Base-by-base conservation (phyloP, 2,888 invertebrate species). In the Blastobasis adustella region DNA sequence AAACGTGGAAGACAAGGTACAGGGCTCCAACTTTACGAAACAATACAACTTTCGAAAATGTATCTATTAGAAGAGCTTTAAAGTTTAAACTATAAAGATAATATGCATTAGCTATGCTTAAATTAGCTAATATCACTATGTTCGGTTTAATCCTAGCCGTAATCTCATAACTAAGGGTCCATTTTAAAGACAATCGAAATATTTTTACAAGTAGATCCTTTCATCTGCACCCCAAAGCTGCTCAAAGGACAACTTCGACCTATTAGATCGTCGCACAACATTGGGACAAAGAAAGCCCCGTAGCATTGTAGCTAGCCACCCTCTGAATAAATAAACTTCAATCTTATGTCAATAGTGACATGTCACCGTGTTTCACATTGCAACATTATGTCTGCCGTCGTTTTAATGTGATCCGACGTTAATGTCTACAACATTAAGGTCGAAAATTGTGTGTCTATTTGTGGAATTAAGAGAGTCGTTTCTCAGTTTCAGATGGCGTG, bases 301-400 rank as follows among this genome's bases (percentile, higher is more conserved):
- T 23, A 23, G 23, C 43, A 60, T 54, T 66, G 64, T 61, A 56
- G 47, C 58, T 61, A 56, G 47, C 58, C 66, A 70, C 85, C 85
- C 86, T 71, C 74, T 79, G 69, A 75, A 79, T 78, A 85, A 87
- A 86, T 79, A 77, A 65, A 69, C 71, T 60, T 53, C 54, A 55
- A 68, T 71, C 73, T 71, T 76, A 67, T 76, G 78, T 82, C 82
- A 84, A 83, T 81, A 82, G 63, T 68, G 71, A 75, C 76, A 78
- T 78, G 76, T 80, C 74, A 75, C 62, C 69, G 64, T 63, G 61
- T 67, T 62, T 45, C 51, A 58, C 55, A 50, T 59, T 53, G 60
- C 58, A 55, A 61, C 55, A 40, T 51, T 58, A 58, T 45, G 10
- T 37, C 9, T 48, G 49, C 49, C 39, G 37, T 37, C 46, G 45